These are phyloP conservation scores for Eurystomus glaucurus DNA, from an alignment of 2,797 vertebrate genomes.

Conservation along the genomic window DNA sequence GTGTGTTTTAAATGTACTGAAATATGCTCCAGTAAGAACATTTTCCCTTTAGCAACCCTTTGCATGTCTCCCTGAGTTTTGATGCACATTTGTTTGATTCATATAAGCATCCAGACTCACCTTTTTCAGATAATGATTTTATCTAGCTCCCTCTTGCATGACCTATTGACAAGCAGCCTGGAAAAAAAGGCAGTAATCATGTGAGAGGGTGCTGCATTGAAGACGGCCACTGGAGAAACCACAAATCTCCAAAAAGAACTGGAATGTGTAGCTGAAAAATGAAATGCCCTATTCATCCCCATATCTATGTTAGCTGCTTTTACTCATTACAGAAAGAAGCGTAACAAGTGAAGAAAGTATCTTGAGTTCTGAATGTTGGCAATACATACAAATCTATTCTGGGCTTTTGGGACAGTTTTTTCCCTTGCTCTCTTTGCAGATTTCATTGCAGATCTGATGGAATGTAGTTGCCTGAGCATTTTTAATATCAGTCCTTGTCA, in stretches of 20 bases:
- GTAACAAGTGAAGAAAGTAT: neutral
- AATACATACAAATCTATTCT: neutral
- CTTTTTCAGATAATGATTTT: conserved; percentile 3
- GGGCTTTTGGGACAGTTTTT: neutral
- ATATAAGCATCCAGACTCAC: neutral
- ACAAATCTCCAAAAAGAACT: neutral
- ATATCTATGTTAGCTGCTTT: neutral
- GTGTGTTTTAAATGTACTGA: neutral
- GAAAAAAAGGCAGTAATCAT: neutral
- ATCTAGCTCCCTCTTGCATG: neutral
- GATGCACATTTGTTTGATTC: neutral
- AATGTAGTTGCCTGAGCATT: neutral
- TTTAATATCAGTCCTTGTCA: neutral
- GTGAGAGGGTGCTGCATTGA: neutral
- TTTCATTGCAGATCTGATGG: neutral
- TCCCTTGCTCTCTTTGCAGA: neutral
- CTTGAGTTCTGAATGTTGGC: neutral
- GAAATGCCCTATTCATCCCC: neutral
- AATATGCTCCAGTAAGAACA: neutral
- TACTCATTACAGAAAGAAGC: neutral
- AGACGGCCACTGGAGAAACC: neutral
- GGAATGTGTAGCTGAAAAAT: neutral
- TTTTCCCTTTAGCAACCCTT: neutral
- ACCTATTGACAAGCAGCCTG: neutral
- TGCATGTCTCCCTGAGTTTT: neutral